Percentiles rank a stretch among this genome's conserved stretches.
Evolutionary conservation across 2,113 vertebrate species (phyloP).

Genomic region (Nematolebias whitei): DNA sequence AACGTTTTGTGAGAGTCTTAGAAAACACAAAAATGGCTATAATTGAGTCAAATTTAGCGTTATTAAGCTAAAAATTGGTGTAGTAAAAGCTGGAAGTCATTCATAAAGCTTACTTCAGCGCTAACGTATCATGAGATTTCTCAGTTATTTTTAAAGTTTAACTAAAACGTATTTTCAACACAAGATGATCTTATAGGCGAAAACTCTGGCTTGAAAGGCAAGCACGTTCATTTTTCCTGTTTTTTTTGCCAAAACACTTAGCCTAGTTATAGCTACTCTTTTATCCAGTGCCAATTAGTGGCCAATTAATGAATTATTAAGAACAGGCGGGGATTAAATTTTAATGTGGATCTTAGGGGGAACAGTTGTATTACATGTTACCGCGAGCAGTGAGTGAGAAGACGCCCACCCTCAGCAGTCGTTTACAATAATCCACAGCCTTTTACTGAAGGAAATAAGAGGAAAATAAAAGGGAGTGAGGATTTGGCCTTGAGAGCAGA

Average conservation of each 20-base stretch:
- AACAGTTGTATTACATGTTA: conserved; percentile 80
- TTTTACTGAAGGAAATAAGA: conserved; percentile 34
- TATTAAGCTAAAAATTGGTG: too few species aligned
- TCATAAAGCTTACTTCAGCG: background rate
- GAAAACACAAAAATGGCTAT: too few species aligned
- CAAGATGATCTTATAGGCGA: too few species aligned
- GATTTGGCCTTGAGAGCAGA: conserved; percentile 43
- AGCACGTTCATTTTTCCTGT: conserved; percentile 23
- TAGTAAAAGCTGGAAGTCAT: too few species aligned
- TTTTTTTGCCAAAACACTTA: conserved; percentile 66
- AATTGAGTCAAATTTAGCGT: too few species aligned
- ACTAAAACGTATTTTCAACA: too few species aligned
- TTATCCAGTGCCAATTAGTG: conserved; percentile 81
- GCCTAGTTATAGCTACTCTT: conserved; percentile 75
- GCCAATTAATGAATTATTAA: conserved; percentile 83
- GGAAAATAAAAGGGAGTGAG: conserved; percentile 5
- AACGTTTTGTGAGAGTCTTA: too few species aligned
- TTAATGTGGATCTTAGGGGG: conserved; percentile 78
- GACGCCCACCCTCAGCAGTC: conserved; percentile 58
- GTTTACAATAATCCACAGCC: conserved; percentile 73
- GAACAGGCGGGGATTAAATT: conserved; percentile 73
- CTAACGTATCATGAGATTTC: too few species aligned
- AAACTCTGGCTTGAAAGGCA: too few species aligned
- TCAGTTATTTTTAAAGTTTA: too few species aligned
- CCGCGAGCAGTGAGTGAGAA: conserved; percentile 54